Percentiles rank a stretch among this genome's conserved stretches.
Conservation (phyloP, 1,140 invertebrate species). For the Panagrolaimus sp. region DNA sequence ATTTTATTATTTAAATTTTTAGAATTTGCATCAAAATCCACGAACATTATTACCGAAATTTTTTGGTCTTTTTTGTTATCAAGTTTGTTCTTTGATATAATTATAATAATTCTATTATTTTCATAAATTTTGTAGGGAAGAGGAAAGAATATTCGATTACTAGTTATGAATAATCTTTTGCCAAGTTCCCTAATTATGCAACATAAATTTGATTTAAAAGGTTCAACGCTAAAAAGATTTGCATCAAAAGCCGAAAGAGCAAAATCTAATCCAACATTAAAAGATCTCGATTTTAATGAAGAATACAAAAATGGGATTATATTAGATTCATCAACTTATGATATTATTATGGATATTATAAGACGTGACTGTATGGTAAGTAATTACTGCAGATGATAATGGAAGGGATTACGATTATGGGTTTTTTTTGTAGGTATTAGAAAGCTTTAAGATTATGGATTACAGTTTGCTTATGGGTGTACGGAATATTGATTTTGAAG, state of each 20-base stretch:
- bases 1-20: constrained; percentile 30
- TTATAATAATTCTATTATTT: too few species aligned
- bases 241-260: constrained; percentile 81
- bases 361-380: constrained; percentile 83
- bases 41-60: constrained; percentile 96
- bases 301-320: constrained; percentile 80
- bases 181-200: constrained; percentile 91
- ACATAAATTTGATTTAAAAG: constrained; percentile 97
- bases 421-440: constrained; percentile 68
- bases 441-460: constrained; percentile 99
- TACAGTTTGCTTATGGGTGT: constrained; percentile 90
- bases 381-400: constrained; percentile 18
- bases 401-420: constrained; percentile 11
- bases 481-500: constrained; percentile 77
- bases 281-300: constrained; percentile 86
- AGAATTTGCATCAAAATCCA: constrained; percentile 92
- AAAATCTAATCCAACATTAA: constrained; percentile 85
- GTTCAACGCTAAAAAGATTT: constrained; percentile 91
- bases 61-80: constrained; percentile 97
- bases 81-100: not conserved
- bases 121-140: not conserved
- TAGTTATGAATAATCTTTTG: constrained; percentile 98
- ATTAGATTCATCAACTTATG: constrained; percentile 87
- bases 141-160: constrained; percentile 94
- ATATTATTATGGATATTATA: constrained; percentile 85